Evolutionary conservation across 2,113 vertebrate genomes (phyloP).

Genomic region (Tragelaphus imberbis): DNA sequence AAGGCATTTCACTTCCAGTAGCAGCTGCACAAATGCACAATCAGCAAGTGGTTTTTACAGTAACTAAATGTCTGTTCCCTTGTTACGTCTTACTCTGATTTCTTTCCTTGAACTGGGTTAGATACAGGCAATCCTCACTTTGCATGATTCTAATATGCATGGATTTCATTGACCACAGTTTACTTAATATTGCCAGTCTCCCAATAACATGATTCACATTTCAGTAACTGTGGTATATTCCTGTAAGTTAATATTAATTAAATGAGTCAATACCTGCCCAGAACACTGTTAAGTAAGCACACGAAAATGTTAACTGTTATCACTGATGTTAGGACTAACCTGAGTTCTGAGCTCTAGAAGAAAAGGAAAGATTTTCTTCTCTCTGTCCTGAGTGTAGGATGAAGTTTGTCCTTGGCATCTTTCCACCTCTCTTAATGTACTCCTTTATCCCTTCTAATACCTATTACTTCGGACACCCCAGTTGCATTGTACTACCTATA

Average conservation of each 20-base stretch:
- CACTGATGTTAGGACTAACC: not conserved
- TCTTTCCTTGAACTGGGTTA: not conserved
- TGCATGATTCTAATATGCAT: not conserved
- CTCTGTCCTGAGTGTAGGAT: not conserved
- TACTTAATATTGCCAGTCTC: not conserved
- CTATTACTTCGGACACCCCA: not conserved
- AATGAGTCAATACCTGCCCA: not conserved
- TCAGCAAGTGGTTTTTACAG: not conserved
- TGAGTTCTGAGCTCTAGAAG: not conserved
- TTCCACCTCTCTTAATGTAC: not conserved
- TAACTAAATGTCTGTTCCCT: not conserved
- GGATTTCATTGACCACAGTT: not conserved
- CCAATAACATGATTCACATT: not conserved
- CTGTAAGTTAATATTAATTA: not conserved
- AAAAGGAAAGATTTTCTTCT: not conserved
- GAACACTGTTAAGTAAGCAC: not conserved
- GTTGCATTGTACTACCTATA: not conserved
- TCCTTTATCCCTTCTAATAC: not conserved
- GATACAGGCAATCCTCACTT: not conserved
- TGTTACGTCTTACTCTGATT: not conserved
- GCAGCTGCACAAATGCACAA: not conserved
- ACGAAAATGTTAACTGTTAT: not conserved
- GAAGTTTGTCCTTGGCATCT: not conserved
- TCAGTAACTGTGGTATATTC: not conserved
- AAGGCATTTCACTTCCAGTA: not conserved